A percentile compares a stretch with the other conserved stretches of the same genome.
Evolutionary conservation across 2,113 vertebrate genomes (phyloP).

Genomic region (Maccullochella peelii): DNA sequence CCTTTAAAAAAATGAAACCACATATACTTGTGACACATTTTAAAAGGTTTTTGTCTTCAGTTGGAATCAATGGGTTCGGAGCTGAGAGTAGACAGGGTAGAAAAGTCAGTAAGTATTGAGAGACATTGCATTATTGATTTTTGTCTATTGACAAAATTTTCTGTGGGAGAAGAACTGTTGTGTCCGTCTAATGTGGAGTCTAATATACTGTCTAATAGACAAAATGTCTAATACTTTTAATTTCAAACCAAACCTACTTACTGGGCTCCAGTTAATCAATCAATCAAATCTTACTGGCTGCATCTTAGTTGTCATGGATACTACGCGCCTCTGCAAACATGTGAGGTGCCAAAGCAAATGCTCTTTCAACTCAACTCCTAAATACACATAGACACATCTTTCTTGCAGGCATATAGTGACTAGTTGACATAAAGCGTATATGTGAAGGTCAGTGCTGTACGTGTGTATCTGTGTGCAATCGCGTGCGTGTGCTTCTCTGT

Average conservation of each 20-base stretch:
- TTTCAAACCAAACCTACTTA: conserved; percentile 1
- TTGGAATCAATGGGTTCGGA: neutral
- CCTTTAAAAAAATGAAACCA: neutral
- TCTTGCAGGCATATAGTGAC: neutral
- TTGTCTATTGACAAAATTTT: neutral
- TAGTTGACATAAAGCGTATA: neutral
- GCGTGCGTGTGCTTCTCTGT: neutral
- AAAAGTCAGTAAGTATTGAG: no score
- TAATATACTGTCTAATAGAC: neutral
- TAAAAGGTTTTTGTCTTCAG: neutral
- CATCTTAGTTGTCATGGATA: conserved; percentile 52
- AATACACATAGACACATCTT: neutral
- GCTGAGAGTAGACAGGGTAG: no score
- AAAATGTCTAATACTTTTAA: neutral
- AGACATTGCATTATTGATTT: neutral
- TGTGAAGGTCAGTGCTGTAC: neutral
- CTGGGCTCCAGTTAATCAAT: conserved; percentile 17
- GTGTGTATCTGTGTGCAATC: neutral
- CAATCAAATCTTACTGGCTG: conserved; percentile 35
- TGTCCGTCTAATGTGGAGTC: neutral
- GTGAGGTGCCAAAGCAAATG: conserved; percentile 23
- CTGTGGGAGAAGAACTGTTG: neutral
- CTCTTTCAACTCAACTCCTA: neutral
- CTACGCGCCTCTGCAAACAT: conserved; percentile 32
- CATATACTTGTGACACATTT: neutral